Conservation (phyloP, 2,888 invertebrate genomes). For the Napeogenes inachia region DNA sequence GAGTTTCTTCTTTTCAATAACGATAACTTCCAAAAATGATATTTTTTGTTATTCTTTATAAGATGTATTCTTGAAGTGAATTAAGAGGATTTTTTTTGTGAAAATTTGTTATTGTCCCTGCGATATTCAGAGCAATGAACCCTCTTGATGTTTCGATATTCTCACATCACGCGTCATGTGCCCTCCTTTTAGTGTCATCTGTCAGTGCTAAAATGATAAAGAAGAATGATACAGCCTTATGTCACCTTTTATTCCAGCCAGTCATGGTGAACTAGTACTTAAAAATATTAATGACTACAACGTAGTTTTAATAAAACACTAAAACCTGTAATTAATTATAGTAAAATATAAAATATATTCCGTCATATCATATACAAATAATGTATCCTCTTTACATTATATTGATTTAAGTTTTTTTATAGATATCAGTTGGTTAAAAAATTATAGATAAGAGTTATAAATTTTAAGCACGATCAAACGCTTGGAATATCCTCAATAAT, state of each 20-base stretch:
- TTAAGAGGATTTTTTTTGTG: neutral
- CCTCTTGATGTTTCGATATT: neutral
- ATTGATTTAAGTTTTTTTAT: too few species aligned
- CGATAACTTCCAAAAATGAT: neutral
- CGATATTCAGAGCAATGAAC: neutral
- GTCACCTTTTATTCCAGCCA: neutral
- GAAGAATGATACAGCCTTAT: constrained; percentile 2
- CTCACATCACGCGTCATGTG: neutral
- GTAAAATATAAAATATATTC: too few species aligned
- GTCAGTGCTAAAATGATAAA: neutral
- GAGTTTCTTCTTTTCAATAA: constrained; percentile 4
- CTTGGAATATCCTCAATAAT: neutral
- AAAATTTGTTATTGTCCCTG: neutral
- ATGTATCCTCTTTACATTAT: too few species aligned
- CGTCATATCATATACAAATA: too few species aligned
- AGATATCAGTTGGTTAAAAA: too few species aligned
- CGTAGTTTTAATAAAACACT: too few species aligned
- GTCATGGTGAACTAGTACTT: neutral
- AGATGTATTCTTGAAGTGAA: neutral
- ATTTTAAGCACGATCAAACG: too few species aligned
- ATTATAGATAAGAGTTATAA: too few species aligned
- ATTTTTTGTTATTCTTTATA: too few species aligned
- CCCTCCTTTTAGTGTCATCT: constrained; percentile 5
- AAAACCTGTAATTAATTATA: too few species aligned
- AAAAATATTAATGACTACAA: neutral